phyloP scores from a whole-genome alignment of 2,113 vertebrate genomes.

The Gasterosteus aculeatus region DNA sequence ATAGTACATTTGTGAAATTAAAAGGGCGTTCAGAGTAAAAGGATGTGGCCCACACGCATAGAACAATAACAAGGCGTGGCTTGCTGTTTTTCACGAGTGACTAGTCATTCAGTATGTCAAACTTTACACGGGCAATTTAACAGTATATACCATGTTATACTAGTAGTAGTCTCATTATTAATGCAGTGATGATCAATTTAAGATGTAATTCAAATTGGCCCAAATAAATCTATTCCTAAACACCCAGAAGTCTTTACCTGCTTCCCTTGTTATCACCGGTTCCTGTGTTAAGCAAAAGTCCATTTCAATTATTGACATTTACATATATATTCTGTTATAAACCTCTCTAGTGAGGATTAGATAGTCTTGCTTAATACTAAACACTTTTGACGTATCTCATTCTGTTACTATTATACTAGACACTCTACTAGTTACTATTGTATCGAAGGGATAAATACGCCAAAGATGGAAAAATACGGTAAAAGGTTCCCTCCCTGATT shows the following conservation, averaged over 20 bases:
- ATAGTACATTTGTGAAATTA: neutral
- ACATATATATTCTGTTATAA: neutral
- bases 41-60: neutral
- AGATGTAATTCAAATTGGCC: neutral
- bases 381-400: neutral
- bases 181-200: neutral
- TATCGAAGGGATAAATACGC: neutral
- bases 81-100: neutral
- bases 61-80: neutral
- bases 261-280: neutral
- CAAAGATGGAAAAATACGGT: constrained; percentile 41
- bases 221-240: neutral
- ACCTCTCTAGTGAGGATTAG: neutral
- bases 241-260: neutral
- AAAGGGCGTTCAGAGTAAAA: neutral
- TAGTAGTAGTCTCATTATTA: neutral
- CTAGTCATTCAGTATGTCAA: neutral
- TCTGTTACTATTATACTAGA: neutral
- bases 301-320: neutral
- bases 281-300: constrained; percentile 2
- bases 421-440: neutral
- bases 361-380: neutral
- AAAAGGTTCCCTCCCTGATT: constrained; percentile 55
- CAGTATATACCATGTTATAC: too few relatives aligned
- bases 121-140: neutral